phyloP scores from a whole-genome alignment of 2,888 invertebrate species.

The Nasonia oneida region DNA sequence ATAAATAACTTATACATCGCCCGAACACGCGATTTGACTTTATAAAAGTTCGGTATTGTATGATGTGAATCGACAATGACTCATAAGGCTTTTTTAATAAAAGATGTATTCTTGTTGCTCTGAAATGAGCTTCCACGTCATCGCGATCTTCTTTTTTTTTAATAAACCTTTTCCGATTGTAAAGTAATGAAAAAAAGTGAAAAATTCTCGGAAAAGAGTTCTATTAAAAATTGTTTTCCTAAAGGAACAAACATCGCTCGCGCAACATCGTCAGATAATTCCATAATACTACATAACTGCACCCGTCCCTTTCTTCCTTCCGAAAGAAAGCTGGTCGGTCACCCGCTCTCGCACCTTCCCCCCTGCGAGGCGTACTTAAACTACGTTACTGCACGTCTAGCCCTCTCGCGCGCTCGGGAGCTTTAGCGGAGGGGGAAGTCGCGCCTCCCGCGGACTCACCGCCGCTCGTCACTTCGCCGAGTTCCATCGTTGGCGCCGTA shows the following conservation, averaged over 20 bases:
- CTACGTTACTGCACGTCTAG: not conserved
- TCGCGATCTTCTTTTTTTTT: no score
- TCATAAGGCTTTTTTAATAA: constrained; percentile 22
- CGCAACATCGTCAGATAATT: not conserved
- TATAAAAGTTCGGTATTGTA: not conserved
- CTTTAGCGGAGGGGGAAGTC: not conserved
- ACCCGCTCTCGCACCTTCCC: not conserved
- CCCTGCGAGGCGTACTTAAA: not conserved
- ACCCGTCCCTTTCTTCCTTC: not conserved
- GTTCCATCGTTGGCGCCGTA: constrained; percentile 24
- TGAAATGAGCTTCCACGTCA: no score
- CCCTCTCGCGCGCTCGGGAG: not conserved
- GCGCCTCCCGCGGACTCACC: constrained; percentile 7
- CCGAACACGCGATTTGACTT: constrained; percentile 5
- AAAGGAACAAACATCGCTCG: not conserved
- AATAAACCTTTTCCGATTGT: no score
- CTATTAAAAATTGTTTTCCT: not conserved
- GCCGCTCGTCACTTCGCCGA: constrained; percentile 38
- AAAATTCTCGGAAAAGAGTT: not conserved
- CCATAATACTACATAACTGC: no score
- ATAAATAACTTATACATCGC: not conserved
- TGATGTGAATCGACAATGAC: constrained; percentile 7
- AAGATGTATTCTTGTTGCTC: no score
- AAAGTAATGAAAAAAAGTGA: not conserved
- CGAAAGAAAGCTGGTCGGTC: not conserved